Base-by-base conservation (phyloP, 2,113 vertebrate genomes). In the Aythya baeri region DNA sequence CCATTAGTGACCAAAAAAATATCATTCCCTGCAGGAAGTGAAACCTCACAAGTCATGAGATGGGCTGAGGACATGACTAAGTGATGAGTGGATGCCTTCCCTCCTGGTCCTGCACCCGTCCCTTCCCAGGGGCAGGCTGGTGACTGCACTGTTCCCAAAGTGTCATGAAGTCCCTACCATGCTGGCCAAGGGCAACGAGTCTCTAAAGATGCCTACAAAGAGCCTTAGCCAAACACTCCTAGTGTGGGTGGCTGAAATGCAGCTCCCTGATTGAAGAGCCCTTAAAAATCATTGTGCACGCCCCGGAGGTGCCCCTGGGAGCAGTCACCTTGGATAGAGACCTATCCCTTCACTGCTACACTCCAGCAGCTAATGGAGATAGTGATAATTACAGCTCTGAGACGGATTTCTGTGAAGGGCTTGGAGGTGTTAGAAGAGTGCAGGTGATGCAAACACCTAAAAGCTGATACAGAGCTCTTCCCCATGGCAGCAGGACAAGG, bases 261-360 rank as follows among this genome's bases (percentile, higher is more conserved):
- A 3, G 46, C 17, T 54, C 61, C 25, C 7, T 10, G 65, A 32
- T 26, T 38, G 34, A 46, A 31, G 36, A 61, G 17, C 21, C n/a
- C 27, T 80, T 79, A 31, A 27, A 38, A 52, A 71, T 49, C 2
- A 0, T 13, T 50, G 21, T 29, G 32, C 22, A 41, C 17, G 12
- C n/a, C 17, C 8, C 6, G 11, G 0, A 0, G 1, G 5, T 50
- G 17, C 66, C 52, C 41, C 34, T 73, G 59, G 59, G 59, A 58
- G 5, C 44, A 26, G 34, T 57, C 9, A n/a, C 18, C 41, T 66
- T 80, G 38, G 14, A 6, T 20, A 34, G 82, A 82, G 31, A 29
- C 41, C 11, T 46, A 9, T 63, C 46, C 61, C 54, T 63, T 34
- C 22, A 12, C 46, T 26, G 59, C 17, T 3, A 2, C 11, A 6